A percentile compares a stretch with the other conserved stretches of the same genome.
Conservation (phyloP, 2,888 invertebrate species). For the Mesoligia furuncula region DNA sequence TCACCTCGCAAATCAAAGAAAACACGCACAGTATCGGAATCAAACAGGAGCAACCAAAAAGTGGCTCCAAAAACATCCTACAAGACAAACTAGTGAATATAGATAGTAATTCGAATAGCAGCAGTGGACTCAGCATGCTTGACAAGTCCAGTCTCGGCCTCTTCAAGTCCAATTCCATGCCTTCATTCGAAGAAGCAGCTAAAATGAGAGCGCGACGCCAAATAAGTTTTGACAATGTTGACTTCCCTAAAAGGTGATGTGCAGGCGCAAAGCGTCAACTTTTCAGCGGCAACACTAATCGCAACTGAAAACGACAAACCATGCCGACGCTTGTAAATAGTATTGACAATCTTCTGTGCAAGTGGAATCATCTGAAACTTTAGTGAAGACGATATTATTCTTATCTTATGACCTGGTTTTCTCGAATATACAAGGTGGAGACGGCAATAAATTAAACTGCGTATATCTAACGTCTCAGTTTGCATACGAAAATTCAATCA, state of each 20-base stretch:
- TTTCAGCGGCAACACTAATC: conserved; percentile 14
- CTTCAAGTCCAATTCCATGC: conserved; percentile 86
- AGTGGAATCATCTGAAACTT: conserved; percentile 47
- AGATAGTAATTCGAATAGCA: conserved; percentile 82
- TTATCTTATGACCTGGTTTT: conserved; percentile 50
- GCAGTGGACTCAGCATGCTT: conserved; percentile 78
- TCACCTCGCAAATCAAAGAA: conserved; percentile 84
- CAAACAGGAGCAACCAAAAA: conserved; percentile 80
- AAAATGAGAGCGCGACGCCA: conserved; percentile 90
- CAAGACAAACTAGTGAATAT: conserved; percentile 88
- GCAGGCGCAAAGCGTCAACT: conserved; percentile 35
- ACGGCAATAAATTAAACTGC: not conserved
- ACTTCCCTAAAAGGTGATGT: conserved; percentile 86
- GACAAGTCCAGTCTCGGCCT: conserved; percentile 79
- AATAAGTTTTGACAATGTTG: conserved; percentile 91
- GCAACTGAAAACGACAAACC: conserved; percentile 33
- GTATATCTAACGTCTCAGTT: too few species aligned
- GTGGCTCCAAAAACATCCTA: conserved; percentile 83
- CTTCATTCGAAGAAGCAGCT: conserved; percentile 85
- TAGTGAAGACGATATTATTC: conserved; percentile 42
- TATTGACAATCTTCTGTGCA: conserved; percentile 58
- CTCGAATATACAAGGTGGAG: conserved; percentile 16
- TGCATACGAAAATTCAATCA: too few species aligned
- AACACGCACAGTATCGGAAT: conserved; percentile 76
- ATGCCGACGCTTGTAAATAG: conserved; percentile 51